phyloP scores from a whole-genome alignment of 2,888 invertebrate genomes.

The Trissolcus japonicus region DNA sequence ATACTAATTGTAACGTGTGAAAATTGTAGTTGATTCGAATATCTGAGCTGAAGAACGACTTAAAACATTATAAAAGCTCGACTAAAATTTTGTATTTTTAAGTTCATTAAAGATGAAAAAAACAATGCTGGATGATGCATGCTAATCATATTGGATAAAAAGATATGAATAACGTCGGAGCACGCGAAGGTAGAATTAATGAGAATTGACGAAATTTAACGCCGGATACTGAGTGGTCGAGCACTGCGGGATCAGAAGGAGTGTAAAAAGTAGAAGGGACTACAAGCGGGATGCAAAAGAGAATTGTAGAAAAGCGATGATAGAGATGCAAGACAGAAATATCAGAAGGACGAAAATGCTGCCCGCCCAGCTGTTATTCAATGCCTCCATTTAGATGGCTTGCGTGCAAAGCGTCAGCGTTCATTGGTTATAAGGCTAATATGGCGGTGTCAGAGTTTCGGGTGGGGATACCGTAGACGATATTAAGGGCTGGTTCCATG shows the following conservation, averaged over 20 bases:
- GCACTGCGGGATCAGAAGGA: conserved; percentile 22
- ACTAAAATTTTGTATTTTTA: neutral
- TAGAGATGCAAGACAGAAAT: conserved; percentile 51
- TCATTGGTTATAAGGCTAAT: conserved; percentile 77
- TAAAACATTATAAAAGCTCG: too few species aligned
- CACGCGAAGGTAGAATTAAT: conserved; percentile 46
- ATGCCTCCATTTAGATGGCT: conserved; percentile 70
- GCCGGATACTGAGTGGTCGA: conserved; percentile 30
- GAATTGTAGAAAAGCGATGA: conserved; percentile 53
- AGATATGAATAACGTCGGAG: neutral
- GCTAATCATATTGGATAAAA: conserved; percentile 8
- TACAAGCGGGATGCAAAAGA: conserved; percentile 48
- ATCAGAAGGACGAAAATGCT: conserved; percentile 72
- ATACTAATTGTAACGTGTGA: too few species aligned
- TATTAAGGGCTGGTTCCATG: conserved; percentile 74
- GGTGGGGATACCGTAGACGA: conserved; percentile 68
- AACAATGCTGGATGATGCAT: neutral
- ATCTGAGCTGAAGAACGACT: too few species aligned
- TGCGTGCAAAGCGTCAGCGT: conserved; percentile 72
- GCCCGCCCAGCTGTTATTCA: conserved; percentile 75
- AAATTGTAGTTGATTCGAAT: too few species aligned
- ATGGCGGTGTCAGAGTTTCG: conserved; percentile 72
- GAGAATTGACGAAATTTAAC: conserved; percentile 59
- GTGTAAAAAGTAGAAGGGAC: conserved; percentile 48
- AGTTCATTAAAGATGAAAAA: neutral